Percentiles rank a stretch among this genome's conserved stretches.
Evolutionary conservation across 37 sponge, comb jelly and placozoan species (phyloP).

Genomic region (Mnemiopsis leidyi): DNA sequence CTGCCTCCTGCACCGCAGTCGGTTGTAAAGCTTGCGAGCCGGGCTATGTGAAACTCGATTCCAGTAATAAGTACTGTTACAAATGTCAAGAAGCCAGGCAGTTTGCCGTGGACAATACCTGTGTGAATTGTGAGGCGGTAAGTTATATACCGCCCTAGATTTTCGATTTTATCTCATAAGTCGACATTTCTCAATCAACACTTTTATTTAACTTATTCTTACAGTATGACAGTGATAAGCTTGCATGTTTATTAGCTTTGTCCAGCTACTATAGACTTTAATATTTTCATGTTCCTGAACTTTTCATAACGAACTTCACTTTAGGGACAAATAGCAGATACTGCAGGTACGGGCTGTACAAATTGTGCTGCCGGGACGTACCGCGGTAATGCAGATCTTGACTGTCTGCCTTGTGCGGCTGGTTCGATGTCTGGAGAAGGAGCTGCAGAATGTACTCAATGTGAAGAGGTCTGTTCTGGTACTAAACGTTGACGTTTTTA

Average conservation of each 20-base stretch:
- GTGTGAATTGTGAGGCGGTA: neutral
- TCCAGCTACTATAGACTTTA: no score
- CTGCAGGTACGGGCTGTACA: neutral
- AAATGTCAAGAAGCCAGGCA: neutral
- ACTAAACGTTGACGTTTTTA: no score
- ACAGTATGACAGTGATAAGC: no score
- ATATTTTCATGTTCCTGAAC: no score
- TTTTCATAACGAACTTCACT: no score
- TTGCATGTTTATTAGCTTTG: no score
- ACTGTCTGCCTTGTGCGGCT: neutral
- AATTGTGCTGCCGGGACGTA: constrained; percentile 22
- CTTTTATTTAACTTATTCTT: no score
- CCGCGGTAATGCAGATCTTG: neutral
- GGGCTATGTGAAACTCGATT: neutral
- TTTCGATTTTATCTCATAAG: neutral
- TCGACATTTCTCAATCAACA: no score
- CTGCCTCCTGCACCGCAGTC: neutral
- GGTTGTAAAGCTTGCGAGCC: neutral
- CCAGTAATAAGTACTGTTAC: neutral
- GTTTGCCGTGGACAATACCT: neutral
- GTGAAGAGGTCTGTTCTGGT: neutral
- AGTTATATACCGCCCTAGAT: no score
- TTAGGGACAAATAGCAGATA: neutral
- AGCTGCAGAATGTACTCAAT: neutral
- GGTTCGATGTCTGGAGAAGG: neutral